These are phyloP conservation scores for Prietella phreatophila DNA, from an alignment of 2,113 vertebrate species.

Conservation along the genomic window DNA sequence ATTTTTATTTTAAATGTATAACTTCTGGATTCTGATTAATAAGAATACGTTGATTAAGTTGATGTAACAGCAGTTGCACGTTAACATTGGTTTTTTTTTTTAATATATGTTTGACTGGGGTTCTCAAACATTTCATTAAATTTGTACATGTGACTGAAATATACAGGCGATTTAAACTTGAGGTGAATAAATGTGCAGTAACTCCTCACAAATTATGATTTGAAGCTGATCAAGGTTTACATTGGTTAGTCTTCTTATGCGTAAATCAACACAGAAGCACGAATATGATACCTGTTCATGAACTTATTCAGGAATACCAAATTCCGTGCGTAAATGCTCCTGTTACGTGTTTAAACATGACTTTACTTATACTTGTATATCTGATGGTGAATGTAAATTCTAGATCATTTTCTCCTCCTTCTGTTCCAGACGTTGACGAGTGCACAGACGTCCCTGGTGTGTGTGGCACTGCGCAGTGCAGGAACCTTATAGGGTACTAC, in stretches of 20 bases:
- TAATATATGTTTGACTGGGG: not conserved
- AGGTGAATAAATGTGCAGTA: not conserved
- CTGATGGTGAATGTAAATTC: not conserved
- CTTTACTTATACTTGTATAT: not conserved
- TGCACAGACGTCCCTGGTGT: constrained; percentile 70
- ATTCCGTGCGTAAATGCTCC: not conserved
- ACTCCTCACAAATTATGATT: not conserved
- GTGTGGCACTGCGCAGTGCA: constrained; percentile 84
- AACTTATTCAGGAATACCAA: not conserved
- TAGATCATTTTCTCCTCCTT: constrained; percentile 17
- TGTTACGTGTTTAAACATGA: not conserved
- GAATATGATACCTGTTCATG: too few species aligned
- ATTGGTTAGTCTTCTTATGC: not conserved
- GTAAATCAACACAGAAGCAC: not conserved
- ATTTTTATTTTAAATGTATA: not conserved
- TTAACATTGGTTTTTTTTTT: not conserved
- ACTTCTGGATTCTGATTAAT: not conserved
- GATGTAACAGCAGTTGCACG: not conserved
- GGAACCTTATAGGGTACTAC: constrained; percentile 79
- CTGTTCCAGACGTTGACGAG: constrained; percentile 85
- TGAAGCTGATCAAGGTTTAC: not conserved
- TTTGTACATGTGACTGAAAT: not conserved
- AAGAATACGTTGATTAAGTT: not conserved
- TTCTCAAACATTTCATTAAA: not conserved
- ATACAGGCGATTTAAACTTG: not conserved